These are phyloP conservation scores for Dryomyza anilis DNA, from an alignment of 2,888 invertebrate genomes.

Conservation along the genomic window DNA sequence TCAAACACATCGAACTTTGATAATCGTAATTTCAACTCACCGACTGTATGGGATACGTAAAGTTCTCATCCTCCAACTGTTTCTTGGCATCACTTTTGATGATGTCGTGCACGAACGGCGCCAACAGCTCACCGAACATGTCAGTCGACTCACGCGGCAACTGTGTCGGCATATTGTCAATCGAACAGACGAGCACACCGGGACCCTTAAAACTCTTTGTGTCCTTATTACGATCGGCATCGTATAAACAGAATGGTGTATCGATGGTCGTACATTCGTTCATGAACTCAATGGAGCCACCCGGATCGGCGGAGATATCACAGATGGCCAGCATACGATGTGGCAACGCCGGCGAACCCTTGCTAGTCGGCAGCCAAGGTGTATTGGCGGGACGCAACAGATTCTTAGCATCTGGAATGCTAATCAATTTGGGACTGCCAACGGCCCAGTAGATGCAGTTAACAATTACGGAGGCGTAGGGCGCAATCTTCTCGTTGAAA, in stretches of 20 bases:
- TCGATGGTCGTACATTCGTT: conserved; percentile 99
- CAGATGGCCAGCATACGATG: conserved; percentile 94
- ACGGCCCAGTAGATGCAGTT: conserved; percentile 99
- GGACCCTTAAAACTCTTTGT: conserved; percentile 95
- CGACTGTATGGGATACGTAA: conserved; percentile 61
- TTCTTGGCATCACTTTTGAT: conserved; percentile 81
- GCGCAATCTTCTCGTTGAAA: conserved; percentile 96
- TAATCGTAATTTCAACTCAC: conserved; percentile 44
- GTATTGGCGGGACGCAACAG: conserved; percentile 85
- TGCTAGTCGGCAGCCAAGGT: conserved; percentile 90
- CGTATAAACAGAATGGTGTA: conserved; percentile 98
- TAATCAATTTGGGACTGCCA: conserved; percentile 92
- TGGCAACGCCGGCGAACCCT: conserved; percentile 85
- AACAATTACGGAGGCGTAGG: conserved; percentile 94
- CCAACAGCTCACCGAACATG: conserved; percentile 92
- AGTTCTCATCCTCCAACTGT: conserved; percentile 78
- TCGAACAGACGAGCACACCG: conserved; percentile 98
- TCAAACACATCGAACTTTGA: too few species aligned
- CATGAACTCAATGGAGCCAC: conserved; percentile 99
- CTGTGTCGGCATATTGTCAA: conserved; percentile 99
- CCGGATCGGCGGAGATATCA: conserved; percentile 99
- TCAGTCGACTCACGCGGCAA: conserved; percentile 96
- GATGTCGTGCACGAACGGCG: conserved; percentile 89
- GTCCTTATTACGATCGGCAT: conserved; percentile 97
- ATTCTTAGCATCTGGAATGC: conserved; percentile 97